Evolutionary conservation across 2,888 invertebrate genomes (phyloP), one percentile per base, ranked within the genome.

Genomic region (Anorthoa munda): DNA sequence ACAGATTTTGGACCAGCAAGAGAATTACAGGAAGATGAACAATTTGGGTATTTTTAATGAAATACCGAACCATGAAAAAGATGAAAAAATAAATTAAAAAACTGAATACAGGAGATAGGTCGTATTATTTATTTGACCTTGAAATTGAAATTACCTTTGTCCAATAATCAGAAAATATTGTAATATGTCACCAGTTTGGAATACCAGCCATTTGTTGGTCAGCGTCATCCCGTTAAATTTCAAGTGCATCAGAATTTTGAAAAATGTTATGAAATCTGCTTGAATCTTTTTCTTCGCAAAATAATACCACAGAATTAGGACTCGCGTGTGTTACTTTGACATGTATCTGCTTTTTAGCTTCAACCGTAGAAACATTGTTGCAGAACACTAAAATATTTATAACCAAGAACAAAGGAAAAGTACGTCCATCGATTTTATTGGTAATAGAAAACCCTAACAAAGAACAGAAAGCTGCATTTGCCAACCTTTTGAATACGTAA

Each of bases 1-100:
- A 99, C 99, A 0, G 99, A 99, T 93, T 99, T 99, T 96, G 99
- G 99, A 46, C 99, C 99, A 21, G 99, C 99, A 0, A 96, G 99
- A 82, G 99, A 99, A 92, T 94, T 99, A 18, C 98, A 99, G 90
- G 99, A 99, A 90, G 99, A 99, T 89, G 99, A 99, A 91, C 98
- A 99, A 86, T 99, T 99, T 95, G 98, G 99, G 84, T 99, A 99
- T 0, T 94, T 99, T 39, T 7, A 39, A 39, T 39, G 7, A 3
- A 4, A 39, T 9, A 39, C 9, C 9, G 39, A 39, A 1, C 9
- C 39, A 9, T 39, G 39, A 3, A 31, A 39, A 39, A 7, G 9
- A 39, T 39, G 39, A 39, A 39, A 7, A 31, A 31, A 0, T 7
- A 31, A 26, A 1, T 1, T 9, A 39, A 39, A 39, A 9, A 39